These are phyloP conservation scores for Metacarcinus magister DNA, from an alignment of 2,888 invertebrate species.

Conservation along the genomic window DNA sequence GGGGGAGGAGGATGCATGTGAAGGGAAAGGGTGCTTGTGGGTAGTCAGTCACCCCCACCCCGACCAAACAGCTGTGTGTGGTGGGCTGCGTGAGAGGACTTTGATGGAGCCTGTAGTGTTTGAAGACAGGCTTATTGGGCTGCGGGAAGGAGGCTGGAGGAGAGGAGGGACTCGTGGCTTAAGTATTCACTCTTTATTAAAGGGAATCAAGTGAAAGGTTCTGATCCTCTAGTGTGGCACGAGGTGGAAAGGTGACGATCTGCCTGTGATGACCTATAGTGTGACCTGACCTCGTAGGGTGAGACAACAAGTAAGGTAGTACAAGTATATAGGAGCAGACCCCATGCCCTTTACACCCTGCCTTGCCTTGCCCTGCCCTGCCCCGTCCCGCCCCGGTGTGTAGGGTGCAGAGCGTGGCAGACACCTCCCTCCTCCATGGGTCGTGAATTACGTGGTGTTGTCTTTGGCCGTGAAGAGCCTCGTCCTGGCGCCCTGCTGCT, in stretches of 20 bases:
- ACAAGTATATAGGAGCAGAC: neutral
- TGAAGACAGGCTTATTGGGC: slow-evolving; percentile 22
- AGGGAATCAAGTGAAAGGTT: neutral
- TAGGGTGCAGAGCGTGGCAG: neutral
- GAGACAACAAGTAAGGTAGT: neutral
- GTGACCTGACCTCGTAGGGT: neutral
- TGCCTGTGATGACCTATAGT: neutral
- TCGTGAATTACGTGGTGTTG: slow-evolving; percentile 8
- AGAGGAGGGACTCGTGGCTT: neutral
- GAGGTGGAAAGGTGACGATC: neutral
- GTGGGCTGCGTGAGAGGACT: neutral
- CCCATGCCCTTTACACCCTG: neutral
- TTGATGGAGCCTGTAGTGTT: neutral
- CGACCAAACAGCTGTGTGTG: neutral
- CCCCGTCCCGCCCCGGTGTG: neutral
- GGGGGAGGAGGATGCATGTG: neutral
- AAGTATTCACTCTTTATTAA: slow-evolving; percentile 17
- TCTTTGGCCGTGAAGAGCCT: neutral
- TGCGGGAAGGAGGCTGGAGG: neutral
- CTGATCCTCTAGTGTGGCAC: neutral
- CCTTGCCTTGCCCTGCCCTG: neutral
- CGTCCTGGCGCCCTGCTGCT: neutral
- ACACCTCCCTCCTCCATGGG: neutral
- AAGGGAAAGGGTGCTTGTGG: neutral
- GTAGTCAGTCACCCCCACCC: neutral